Conservation (phyloP, 1,140 invertebrate genomes). For the Calephelis nemesis region DNA sequence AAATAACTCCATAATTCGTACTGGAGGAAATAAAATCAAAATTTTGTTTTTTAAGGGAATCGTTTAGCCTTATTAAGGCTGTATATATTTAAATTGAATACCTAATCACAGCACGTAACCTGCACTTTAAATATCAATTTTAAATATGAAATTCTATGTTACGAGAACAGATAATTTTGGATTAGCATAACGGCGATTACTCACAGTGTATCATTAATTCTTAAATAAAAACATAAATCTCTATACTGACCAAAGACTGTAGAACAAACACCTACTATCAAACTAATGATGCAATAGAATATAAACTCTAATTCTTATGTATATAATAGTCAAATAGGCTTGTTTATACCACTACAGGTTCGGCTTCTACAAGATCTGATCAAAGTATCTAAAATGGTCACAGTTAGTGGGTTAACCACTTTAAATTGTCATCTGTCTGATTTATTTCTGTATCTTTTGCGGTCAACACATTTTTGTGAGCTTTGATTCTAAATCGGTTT, state of each 20-base stretch:
- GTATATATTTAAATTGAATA: conserved; percentile 13
- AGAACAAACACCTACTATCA: conserved; percentile 73
- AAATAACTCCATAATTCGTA: too few relatives aligned
- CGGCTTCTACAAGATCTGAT: conserved; percentile 74
- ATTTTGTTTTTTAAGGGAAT: neutral
- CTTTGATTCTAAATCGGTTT: conserved; percentile 29
- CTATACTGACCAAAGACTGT: conserved; percentile 58
- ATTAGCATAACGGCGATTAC: conserved; percentile 75
- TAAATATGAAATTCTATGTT: conserved; percentile 36
- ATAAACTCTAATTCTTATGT: conserved; percentile 42
- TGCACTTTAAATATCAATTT: conserved; percentile 22
- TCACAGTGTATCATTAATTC: conserved; percentile 74
- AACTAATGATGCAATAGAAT: conserved; percentile 39
- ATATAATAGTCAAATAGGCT: conserved; percentile 40
- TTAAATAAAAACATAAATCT: conserved; percentile 79
- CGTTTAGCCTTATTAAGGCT: conserved; percentile 9
- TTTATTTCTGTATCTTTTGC: conserved; percentile 79
- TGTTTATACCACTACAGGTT: conserved; percentile 44
- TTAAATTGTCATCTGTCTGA: conserved; percentile 81
- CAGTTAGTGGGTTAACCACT: conserved; percentile 80
- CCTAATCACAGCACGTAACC: conserved; percentile 19
- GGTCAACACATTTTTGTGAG: conserved; percentile 73
- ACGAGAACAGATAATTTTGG: conserved; percentile 64
- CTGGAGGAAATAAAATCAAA: too few relatives aligned
- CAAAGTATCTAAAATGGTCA: conserved; percentile 80